Evolutionary conservation across 2,888 invertebrate species (phyloP), one percentile per base, ranked within the genome.

Genomic region (Plagodis pulveraria): DNA sequence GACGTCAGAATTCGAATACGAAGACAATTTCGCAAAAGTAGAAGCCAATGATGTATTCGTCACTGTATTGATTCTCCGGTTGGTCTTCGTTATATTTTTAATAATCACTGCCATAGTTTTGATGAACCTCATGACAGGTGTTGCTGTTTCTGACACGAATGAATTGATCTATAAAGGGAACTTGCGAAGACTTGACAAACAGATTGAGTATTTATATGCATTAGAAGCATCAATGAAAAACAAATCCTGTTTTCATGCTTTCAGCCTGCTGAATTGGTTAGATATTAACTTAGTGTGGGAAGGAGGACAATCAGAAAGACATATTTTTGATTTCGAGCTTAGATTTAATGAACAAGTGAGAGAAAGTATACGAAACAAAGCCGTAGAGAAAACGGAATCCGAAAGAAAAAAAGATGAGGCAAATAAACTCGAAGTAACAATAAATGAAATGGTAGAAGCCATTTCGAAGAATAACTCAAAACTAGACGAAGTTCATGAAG

Each of bases 121-220:
- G n/a, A 94, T 94, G 93, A 94, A 94, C 68, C 77, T 94, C 32
- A 84, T 94, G 77, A 91, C 94, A 0, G 94, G 94, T 70, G 87
- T 94, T 9, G 94, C 94, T 7, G 94, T 94, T 0, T 93, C 92
- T 65, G 94, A 94, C 63, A 91, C 94, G 0, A 91, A 89, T 55
- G 89, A 89, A 56, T 79, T 94, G 56, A 92, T 93, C 77, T 80
- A 91, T 5, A 81, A 93, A 52, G 94, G 94, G 0, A 91, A 92
- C 63, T 89, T 93, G n/a, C 84, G 88, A 50, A 79, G 93, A 58
- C 70, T 94, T 6, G 89, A 85, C 5, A 93, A 54, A 11, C 58
- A 54, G 36, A 54, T 58, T 7, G 42, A 50, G 0, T 58, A 54
- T 40, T 38, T 53, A 42, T 49, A 56, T 45, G 35, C 38, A 6